Base-by-base conservation (phyloP, 2,888 invertebrate genomes). In the Tetramorium bicarinatum region DNA sequence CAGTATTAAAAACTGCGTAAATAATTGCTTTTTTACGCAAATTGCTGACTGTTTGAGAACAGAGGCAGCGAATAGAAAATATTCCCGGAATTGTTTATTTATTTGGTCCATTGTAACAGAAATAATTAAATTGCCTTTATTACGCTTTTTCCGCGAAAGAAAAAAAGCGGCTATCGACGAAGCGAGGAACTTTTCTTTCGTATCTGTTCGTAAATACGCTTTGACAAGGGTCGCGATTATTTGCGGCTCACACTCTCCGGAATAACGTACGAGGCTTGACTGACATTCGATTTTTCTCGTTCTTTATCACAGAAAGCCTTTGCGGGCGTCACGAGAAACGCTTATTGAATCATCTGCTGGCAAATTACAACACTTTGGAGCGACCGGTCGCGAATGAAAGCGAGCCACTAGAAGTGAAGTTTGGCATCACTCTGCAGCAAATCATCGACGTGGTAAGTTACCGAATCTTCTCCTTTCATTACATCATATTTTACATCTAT, bases 391-490 rank as follows among this genome's bases (percentile, higher is more conserved):
- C 98, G 93, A 98, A 98, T 95, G 98, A 98, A 96, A 98, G 98
- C 92, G 98, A 98, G 93, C 97, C 98, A 76, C 96, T 98, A 90
- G 97, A 98, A 96, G 98, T 98, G 92, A 98, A 97, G 95, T 98
- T 98, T 95, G 98, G 98, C 93, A 97, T 98, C 95, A 98, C 98
- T 87, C 95, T 98, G 93, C 98, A 98, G 95, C 98, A 98, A 95
- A 98, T 98, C 95, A 98, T 98, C 95, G 98, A 98, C 95, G 98
- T 98, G 97, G 98, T 98, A 95, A 97, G 98, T 97, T 91, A 25
- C 69, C 21, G 38, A 76, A 52, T 2, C 34, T 49, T 54, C 34
- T 0, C 9, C 18, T 38, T 44, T 59, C 1, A 3, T 75, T 41
- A 6, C 21, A 29, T 41, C 2, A 9, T 41, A 56, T 74, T 59